Conservation (phyloP, 1,140 invertebrate genomes). For the Lerema accius region DNA sequence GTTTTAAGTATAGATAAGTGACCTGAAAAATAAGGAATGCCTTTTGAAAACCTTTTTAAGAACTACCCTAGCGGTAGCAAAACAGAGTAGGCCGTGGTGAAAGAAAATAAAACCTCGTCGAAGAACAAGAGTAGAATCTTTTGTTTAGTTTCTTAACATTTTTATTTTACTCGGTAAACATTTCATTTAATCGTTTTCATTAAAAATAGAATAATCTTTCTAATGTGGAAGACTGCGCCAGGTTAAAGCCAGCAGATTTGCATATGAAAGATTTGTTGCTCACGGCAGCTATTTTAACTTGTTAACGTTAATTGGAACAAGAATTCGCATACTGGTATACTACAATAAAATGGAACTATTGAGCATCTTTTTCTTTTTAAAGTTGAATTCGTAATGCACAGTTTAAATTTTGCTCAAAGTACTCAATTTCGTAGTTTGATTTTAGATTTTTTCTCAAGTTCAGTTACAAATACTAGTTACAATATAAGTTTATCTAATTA, state of each 20-base stretch:
- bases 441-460: too few species aligned
- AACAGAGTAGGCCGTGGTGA: not conserved
- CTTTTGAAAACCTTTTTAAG: slow-evolving; percentile 15
- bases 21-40: slow-evolving; percentile 12
- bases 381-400: too few species aligned
- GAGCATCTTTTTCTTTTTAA: not conserved
- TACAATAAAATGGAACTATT: not conserved
- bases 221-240: not conserved
- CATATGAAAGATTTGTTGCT: slow-evolving; percentile 8
- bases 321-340: slow-evolving; percentile 14
- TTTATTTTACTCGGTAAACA: slow-evolving; percentile 7
- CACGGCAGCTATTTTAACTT: slow-evolving; percentile 17
- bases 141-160: slow-evolving; percentile 15
- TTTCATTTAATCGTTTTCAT: slow-evolving; percentile 18
- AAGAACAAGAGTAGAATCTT: slow-evolving; percentile 11
- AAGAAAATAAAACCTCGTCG: slow-evolving; percentile 17
- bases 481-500: too few species aligned
- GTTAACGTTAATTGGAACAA: slow-evolving; percentile 28
- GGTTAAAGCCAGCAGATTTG: not conserved
- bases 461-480: too few species aligned
- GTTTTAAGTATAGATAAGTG: slow-evolving; percentile 11
- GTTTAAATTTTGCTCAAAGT: too few species aligned
- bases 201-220: slow-evolving; percentile 12
- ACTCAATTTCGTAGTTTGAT: too few species aligned
- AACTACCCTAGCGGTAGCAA: slow-evolving; percentile 11